Percentiles rank a stretch among this genome's conserved stretches.
Evolutionary conservation across 1,140 invertebrate species (phyloP).

Genomic region (Drosophila cardini): DNA sequence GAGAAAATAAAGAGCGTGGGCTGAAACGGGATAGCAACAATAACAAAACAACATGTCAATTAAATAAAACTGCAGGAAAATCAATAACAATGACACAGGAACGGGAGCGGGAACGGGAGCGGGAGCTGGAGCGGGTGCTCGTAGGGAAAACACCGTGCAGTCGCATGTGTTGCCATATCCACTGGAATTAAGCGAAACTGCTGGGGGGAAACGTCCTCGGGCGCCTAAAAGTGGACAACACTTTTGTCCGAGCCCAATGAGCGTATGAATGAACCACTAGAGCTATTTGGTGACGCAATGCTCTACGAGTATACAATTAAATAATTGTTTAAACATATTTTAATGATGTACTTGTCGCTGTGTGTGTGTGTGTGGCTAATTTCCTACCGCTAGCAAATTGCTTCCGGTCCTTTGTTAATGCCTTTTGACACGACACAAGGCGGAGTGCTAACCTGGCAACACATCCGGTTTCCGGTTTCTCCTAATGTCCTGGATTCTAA

Average conservation of each 20-base stretch:
- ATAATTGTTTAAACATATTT: constrained; percentile 73
- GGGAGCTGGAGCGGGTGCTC: background rate
- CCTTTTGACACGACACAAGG: constrained; percentile 51
- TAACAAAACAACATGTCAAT: constrained; percentile 82
- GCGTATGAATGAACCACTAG: constrained; percentile 59
- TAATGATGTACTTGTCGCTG: constrained; percentile 65
- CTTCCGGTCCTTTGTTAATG: constrained; percentile 63
- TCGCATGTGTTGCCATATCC: constrained; percentile 18
- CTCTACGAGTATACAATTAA: constrained; percentile 57
- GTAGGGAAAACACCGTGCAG: background rate
- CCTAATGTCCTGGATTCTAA: constrained; percentile 44
- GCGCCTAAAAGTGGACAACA: constrained; percentile 8
- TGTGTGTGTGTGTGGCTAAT: constrained; percentile 41
- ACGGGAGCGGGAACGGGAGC: background rate
- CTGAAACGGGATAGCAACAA: constrained; percentile 68
- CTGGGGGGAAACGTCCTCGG: background rate
- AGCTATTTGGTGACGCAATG: constrained; percentile 56
- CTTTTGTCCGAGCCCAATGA: constrained; percentile 45
- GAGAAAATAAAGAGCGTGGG: constrained; percentile 14
- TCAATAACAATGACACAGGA: constrained; percentile 68
- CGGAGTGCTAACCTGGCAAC: constrained; percentile 53
- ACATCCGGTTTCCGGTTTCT: constrained; percentile 64
- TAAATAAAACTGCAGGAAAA: constrained; percentile 82
- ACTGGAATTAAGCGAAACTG: constrained; percentile 53
- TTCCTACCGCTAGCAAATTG: constrained; percentile 59